Conservation (phyloP, 2,797 vertebrate genomes). For the Gallirallus australis region DNA sequence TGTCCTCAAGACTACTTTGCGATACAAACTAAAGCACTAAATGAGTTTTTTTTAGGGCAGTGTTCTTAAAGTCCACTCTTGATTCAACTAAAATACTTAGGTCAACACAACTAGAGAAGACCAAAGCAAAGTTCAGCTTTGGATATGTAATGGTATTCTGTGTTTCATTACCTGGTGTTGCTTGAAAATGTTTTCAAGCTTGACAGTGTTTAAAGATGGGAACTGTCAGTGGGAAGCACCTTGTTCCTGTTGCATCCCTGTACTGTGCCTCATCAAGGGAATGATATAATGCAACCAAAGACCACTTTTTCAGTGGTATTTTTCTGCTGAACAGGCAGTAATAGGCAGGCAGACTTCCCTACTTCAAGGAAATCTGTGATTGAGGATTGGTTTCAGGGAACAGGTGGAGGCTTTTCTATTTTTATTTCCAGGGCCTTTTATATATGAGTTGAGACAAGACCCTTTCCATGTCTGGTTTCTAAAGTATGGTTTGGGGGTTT, state of each 20-base stretch:
- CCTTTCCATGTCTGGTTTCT: neutral
- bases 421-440: neutral
- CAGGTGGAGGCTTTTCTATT: neutral
- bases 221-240: neutral
- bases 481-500: neutral
- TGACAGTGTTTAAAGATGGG: neutral
- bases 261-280: accelerated
- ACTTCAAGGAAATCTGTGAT: neutral
- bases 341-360: neutral
- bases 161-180: neutral
- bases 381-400: neutral
- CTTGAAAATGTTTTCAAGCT: neutral
- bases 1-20: neutral
- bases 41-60: neutral
- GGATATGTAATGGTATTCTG: neutral
- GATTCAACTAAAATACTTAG: neutral
- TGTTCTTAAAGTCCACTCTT: neutral
- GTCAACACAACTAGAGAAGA: neutral
- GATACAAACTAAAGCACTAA: neutral
- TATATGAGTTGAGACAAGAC: neutral
- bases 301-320: neutral
- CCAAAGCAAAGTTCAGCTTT: neutral
- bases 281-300: neutral
- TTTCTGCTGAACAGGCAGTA: neutral
- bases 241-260: neutral